Conservation (phyloP, 2,888 invertebrate species). For the Rhamnusium bicolor region DNA sequence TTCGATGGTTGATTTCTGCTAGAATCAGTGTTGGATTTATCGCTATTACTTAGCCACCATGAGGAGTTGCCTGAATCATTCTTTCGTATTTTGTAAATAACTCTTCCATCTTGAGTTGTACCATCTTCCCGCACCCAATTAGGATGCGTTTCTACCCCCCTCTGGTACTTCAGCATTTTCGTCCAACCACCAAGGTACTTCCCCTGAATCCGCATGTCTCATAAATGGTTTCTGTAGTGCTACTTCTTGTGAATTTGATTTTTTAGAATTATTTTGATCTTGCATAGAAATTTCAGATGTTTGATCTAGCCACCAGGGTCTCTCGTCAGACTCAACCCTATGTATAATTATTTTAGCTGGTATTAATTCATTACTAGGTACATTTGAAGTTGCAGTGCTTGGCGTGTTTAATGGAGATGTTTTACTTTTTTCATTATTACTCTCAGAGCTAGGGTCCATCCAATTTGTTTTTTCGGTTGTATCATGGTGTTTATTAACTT, state of each 20-base stretch:
- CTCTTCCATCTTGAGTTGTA: slow-evolving; percentile 51
- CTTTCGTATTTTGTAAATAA: slow-evolving; percentile 47
- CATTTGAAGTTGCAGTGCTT: background rate
- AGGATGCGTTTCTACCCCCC: slow-evolving; percentile 72
- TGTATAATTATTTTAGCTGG: slow-evolving; percentile 65
- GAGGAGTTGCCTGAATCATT: slow-evolving; percentile 59
- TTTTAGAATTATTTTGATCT: slow-evolving; percentile 25
- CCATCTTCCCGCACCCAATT: slow-evolving; percentile 58
- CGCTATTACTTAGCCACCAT: slow-evolving; percentile 59
- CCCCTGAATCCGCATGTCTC: slow-evolving; percentile 69
- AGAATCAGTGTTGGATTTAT: slow-evolving; percentile 51
- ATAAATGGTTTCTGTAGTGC: slow-evolving; percentile 38
- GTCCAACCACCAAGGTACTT: slow-evolving; percentile 82
- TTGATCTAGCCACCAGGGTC: slow-evolving; percentile 75
- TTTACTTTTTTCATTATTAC: slow-evolving; percentile 38
- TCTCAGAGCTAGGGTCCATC: slow-evolving; percentile 64
- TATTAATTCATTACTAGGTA: slow-evolving; percentile 67
- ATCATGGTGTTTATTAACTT: slow-evolving; percentile 65
- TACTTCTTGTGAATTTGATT: slow-evolving; percentile 25
- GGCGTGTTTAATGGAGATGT: slow-evolving; percentile 7
- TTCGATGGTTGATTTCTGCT: slow-evolving; percentile 45
- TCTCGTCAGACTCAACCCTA: slow-evolving; percentile 77
- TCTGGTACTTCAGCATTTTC: slow-evolving; percentile 80
- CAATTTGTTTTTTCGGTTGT: slow-evolving; percentile 72
- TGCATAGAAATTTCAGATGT: background rate